These are phyloP conservation scores for Enteromius unitaeniatus DNA, from an alignment of 2,797 vertebrate genomes.

Conservation along the genomic window DNA sequence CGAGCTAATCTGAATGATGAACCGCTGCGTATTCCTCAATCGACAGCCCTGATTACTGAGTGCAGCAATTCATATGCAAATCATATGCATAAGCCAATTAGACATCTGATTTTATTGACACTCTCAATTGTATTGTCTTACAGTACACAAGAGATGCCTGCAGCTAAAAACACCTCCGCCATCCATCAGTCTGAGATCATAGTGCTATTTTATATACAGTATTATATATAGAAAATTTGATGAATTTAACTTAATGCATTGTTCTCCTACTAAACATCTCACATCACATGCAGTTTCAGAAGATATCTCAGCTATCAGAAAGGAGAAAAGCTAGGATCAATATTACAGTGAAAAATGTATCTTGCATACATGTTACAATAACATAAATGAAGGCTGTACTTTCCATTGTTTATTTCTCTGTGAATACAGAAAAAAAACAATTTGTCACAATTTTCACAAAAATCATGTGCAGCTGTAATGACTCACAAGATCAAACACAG, in stretches of 20 bases:
- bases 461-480: too few relatives aligned
- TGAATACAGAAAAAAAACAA: background rate
- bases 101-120: constrained; percentile 39
- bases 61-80: constrained; percentile 45
- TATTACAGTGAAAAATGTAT: background rate
- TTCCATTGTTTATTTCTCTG: background rate
- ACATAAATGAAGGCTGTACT: background rate
- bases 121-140: constrained; percentile 43
- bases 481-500: too few relatives aligned
- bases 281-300: background rate
- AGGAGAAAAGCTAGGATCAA: background rate
- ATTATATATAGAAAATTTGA: too few relatives aligned
- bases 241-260: background rate
- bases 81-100: constrained; percentile 34
- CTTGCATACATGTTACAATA: background rate
- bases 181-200: background rate
- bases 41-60: constrained; percentile 41
- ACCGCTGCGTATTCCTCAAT: constrained; percentile 34
- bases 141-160: constrained; percentile 35
- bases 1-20: constrained; percentile 44
- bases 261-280: background rate
- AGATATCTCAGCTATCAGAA: background rate
- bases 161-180: background rate
- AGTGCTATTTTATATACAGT: too few relatives aligned
- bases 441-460: background rate